Evolutionary conservation across 1,140 invertebrate species (phyloP).

Genomic region (Potamilus streckersoni): DNA sequence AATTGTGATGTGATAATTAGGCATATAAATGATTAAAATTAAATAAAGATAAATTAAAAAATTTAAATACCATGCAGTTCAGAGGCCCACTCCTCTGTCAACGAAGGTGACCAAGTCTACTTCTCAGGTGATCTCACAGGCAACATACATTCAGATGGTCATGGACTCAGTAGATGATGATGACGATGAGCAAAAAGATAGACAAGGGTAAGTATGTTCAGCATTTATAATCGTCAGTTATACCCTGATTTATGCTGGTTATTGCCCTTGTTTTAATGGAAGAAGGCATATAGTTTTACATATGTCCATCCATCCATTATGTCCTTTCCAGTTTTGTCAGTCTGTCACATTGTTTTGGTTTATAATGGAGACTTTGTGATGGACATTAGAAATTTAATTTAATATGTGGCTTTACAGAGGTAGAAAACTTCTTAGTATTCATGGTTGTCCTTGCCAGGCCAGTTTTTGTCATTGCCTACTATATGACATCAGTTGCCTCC

Average conservation of each 20-base stretch:
- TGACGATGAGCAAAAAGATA: slow-evolving; percentile 21
- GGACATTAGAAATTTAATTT: no score
- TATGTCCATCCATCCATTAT: background rate
- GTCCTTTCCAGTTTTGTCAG: no score
- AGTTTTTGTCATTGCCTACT: no score
- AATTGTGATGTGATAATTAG: background rate
- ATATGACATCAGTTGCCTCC: no score
- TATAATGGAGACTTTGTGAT: no score
- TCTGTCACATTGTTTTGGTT: no score
- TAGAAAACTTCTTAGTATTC: no score
- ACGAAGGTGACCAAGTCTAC: slow-evolving; percentile 55
- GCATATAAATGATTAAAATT: background rate
- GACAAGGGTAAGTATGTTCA: background rate
- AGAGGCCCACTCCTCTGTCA: slow-evolving; percentile 62
- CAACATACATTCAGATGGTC: slow-evolving; percentile 55
- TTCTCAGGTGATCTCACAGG: slow-evolving; percentile 47
- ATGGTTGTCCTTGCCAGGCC: no score
- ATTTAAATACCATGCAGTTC: slow-evolving; percentile 35
- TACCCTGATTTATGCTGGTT: background rate
- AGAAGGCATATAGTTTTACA: background rate
- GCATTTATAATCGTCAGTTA: background rate
- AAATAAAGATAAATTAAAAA: no score
- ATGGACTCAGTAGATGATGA: slow-evolving; percentile 60
- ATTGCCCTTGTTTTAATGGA: background rate
- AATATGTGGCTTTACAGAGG: no score